A percentile compares a stretch with the other conserved stretches of the same genome.
Conservation (phyloP, 2,888 invertebrate species). For the Pheosia tremula region DNA sequence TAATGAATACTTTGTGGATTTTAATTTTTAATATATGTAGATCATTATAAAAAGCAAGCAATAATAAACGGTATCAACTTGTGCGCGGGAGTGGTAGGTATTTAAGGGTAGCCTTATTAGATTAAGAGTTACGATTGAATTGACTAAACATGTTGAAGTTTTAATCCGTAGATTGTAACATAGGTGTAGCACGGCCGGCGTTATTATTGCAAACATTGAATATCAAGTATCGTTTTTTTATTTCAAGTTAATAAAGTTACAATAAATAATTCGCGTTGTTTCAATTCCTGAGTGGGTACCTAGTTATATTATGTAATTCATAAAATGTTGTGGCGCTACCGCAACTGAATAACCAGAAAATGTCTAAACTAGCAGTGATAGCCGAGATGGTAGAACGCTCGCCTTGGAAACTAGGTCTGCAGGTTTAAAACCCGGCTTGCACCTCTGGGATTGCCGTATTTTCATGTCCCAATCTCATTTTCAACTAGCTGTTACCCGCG, state of each 20-base stretch:
- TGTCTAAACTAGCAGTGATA: too few species aligned
- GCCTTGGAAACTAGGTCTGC: too few species aligned
- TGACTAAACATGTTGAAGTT: constrained; percentile 68
- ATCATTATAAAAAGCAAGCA: constrained; percentile 48
- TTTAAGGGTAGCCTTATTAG: constrained; percentile 84
- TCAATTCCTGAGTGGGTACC: constrained; percentile 21
- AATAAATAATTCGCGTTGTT: constrained; percentile 49
- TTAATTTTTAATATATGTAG: constrained; percentile 23
- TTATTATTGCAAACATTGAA: constrained; percentile 73
- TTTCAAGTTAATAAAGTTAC: constrained; percentile 79
- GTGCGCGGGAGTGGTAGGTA: constrained; percentile 66
- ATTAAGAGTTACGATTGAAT: constrained; percentile 69
- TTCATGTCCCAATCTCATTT: too few species aligned
- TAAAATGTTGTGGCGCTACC: too few species aligned
- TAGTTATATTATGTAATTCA: too few species aligned
- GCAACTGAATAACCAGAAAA: too few species aligned
- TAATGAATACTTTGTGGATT: constrained; percentile 21
- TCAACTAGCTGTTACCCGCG: too few species aligned
- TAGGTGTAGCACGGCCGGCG: constrained; percentile 68
- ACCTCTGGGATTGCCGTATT: too few species aligned
- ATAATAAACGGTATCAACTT: constrained; percentile 53
- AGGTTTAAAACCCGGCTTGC: too few species aligned
- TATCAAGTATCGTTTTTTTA: constrained; percentile 62
- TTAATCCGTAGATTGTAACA: constrained; percentile 67
- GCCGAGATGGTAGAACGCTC: too few species aligned